A percentile compares a stretch with the other conserved stretches of the same genome.
These are phyloP conservation scores for Pteropus alecto DNA, from an alignment of 2,113 vertebrate genomes.

Conservation along the genomic window DNA sequence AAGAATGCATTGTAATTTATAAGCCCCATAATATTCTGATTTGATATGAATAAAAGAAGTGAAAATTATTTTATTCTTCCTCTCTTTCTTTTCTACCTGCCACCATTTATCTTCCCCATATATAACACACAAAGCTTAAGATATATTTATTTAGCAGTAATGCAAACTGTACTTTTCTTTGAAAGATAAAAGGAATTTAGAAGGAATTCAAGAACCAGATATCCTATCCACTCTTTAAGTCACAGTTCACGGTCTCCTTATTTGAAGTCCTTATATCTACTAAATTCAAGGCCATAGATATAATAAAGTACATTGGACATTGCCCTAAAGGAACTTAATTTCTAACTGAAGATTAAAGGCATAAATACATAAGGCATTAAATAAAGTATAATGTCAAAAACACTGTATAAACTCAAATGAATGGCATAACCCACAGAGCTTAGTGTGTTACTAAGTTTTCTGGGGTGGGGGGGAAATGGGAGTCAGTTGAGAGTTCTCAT, in stretches of 20 bases:
- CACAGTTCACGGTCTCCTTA: neutral
- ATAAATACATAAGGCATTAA: neutral
- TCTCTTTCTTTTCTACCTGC: neutral
- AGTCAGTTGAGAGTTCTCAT: neutral
- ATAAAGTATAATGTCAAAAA: neutral
- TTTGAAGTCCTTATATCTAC: neutral
- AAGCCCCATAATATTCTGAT: constrained; percentile 1
- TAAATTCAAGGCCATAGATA: neutral
- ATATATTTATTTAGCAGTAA: constrained; percentile 7
- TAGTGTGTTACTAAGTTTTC: neutral
- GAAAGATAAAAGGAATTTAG: constrained; percentile 23
- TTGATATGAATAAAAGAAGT: neutral
- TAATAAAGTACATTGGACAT: neutral
- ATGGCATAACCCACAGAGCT: neutral
- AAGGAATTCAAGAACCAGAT: constrained; percentile 15
- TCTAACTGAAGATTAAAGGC: neutral
- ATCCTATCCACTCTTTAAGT: neutral
- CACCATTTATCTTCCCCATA: neutral
- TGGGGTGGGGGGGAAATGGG: rapidly evolving
- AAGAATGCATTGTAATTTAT: neutral
- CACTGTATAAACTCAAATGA: neutral
- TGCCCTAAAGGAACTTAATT: neutral
- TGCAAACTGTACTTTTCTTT: neutral
- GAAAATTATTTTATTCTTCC: neutral
- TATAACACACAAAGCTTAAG: neutral